Base-by-base conservation (phyloP, 2,797 vertebrate genomes). In the Tragopan temminckii region DNA sequence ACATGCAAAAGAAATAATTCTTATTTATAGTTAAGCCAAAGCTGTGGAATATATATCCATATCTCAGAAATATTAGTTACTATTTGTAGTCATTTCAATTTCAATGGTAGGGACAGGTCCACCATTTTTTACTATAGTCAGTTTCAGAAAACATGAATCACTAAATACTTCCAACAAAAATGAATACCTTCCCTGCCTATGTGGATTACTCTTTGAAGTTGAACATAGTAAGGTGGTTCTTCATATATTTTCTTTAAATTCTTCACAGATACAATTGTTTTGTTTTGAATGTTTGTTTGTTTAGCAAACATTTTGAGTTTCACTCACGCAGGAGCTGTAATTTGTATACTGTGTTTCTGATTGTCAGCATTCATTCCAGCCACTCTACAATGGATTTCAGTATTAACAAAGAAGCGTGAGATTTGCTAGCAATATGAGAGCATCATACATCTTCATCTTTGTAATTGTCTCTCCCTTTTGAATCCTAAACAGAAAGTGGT, bases 51-150 rank as follows among this genome's bases (percentile, higher is more conserved):
- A 62, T 31, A 36, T 36, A 68, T 4, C n/a, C 25, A 4, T 77
- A 16, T 79, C 24, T 79, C 61, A 53, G 1, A 89, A 69, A 11
- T 27, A 53, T 62, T 58, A 72, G 59, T 85, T 78, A 35, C 2
- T 85, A 53, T 83, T 88, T 85, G 76, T 66, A n/a, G 18, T 23
- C 18, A 48, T 70, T 74, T 74, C 6, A 57, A 8, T 90, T 89
- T 85, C 29, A 75, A 0, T 91, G 77, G 33, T 45, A 55, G 71
- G 61, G 64, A 84, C 80, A 91, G 80, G 53, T 68, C 85, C 75
- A 94, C 88, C 69, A 43, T 77, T 42, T 95, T 75, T 91, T 95
- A 62, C 66, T 85, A 75, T 19, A 77, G 52, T 68, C 48, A 16
- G 70, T 35, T 88, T 92, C 27, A 33, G 24, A 63, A 85, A 52